Evolutionary conservation across 2,888 invertebrate genomes (phyloP).

Genomic region (Pocota personata): DNA sequence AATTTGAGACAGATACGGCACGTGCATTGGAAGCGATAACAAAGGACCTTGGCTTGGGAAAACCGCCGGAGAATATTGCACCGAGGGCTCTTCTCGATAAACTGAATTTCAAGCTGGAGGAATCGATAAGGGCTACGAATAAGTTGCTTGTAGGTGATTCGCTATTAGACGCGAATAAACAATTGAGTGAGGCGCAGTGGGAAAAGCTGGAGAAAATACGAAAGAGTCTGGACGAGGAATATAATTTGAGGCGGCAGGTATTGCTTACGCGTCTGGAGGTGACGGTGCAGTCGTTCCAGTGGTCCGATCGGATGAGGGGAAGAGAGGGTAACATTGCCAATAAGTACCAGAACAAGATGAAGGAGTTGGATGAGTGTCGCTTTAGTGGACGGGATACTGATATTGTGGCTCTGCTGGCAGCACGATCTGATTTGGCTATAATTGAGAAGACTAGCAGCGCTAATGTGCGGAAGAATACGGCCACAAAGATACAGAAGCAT

Average conservation of each 20-base stretch:
- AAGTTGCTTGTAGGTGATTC: conserved; percentile 89
- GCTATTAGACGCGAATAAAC: conserved; percentile 86
- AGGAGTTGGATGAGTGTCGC: conserved; percentile 78
- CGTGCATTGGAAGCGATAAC: conserved; percentile 90
- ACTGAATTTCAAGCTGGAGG: conserved; percentile 88
- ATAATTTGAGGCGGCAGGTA: conserved; percentile 92
- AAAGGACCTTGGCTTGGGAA: conserved; percentile 91
- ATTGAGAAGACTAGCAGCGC: conserved; percentile 97
- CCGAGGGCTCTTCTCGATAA: conserved; percentile 90
- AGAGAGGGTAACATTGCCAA: conserved; percentile 89
- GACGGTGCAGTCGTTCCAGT: conserved; percentile 98
- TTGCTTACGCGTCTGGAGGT: conserved; percentile 96
- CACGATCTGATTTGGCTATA: conserved; percentile 91
- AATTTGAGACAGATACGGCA: conserved; percentile 94
- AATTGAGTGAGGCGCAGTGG: conserved; percentile 93
- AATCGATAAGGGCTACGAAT: conserved; percentile 84
- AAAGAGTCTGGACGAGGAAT: conserved; percentile 91
- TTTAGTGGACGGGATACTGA: conserved; percentile 83
- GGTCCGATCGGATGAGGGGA: conserved; percentile 91
- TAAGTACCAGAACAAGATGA: conserved; percentile 84
- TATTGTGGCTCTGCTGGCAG: conserved; percentile 92
- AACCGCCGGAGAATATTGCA: conserved; percentile 93
- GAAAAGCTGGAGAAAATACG: conserved; percentile 87
- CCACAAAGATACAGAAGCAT: conserved; percentile 92
- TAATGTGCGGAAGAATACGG: conserved; percentile 92